Evolutionary conservation across 2,888 invertebrate genomes (phyloP), one percentile per base, ranked within the genome.

Genomic region (Netelia inedita): DNA sequence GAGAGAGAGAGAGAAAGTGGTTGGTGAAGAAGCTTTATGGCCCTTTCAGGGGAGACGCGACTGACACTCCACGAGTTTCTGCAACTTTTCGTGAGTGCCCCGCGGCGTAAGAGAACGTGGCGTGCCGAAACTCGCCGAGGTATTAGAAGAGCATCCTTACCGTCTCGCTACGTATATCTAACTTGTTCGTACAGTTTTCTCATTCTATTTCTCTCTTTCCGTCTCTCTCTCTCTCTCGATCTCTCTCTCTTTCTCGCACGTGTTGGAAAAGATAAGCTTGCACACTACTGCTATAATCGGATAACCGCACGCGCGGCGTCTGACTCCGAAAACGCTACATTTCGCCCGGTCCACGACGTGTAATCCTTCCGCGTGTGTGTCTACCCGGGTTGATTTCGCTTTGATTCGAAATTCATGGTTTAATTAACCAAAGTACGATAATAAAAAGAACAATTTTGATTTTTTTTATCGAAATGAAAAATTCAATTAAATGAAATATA

Each of bases 1-100:
- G 50, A 28, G 28, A 5, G 23, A 1, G 23, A 23, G 28, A 28
- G 28, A 28, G 28, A 28, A 28, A 28, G 5, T 28, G 3, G 35
- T 55, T 66, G 41, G 65, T 74, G 73, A 74, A 68, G 53, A 79
- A 83, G 72, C 85, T 83, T 83, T 76, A 80, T 72, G 66, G 66
- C 61, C 68, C 83, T 65, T 78, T 85, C 68, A 80, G 63, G 35
- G 21, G 65, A 69, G 57, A 71, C 57, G 11, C 59, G 74, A 57
- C 61, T 69, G 78, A 69, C 69, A 79, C 50, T 63, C n/a, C 23
- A 63, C 21, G 50, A 73, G 78, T 73, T 78, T 76, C 16, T 65
- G 10, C 65, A 79, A 69, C 79, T 82, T 55, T 82, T 79, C 53
- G 50, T 55, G 55, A 69, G 61, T 46, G 11, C 19, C 16, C 21